Evolutionary conservation across 2,888 invertebrate genomes (phyloP), one percentile per base, ranked within the genome.

Genomic region (Sinohyriopsis cumingii): DNA sequence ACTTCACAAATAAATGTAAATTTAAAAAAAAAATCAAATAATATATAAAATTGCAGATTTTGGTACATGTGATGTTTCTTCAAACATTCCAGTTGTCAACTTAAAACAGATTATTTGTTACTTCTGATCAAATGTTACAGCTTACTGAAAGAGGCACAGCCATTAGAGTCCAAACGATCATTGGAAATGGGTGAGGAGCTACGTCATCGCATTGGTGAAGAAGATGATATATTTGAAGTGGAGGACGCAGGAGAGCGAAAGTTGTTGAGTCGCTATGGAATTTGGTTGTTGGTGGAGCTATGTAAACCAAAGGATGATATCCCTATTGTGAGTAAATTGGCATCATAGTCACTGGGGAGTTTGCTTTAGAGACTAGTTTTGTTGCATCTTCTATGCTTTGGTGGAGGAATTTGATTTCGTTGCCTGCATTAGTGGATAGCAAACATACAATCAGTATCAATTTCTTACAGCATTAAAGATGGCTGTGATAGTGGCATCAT

Each of bases 271-370:
- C 81, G 89, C 79, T 99, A 98, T 90, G 99, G 99, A 1, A 96
- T 99, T 68, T 99, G 99, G 98, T 91, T 99, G 80, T 93, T 99
- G 88, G 97, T 98, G 61, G 98, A 98, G 19, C 93, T 98, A 75
- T 98, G 92, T 79, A 89, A 91, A 55, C 91, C 92, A 0, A 86
- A 84, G 53, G 89, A 90, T 7, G 89, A 90, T 55, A 90, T 92
- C 25, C 90, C 91, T 18, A 88, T 90, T 70, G 91, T 91, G 80
- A 83, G 88, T 79, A 28, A 28, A 56, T 1, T 28, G 24, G 22
- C 12, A 55, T 65, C 28, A 9, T 24, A 7, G 19, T 55, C 5
- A n/a, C 24, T 63, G 0, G 3, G 18, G 0, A 54, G 54, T 24
- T 45, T 63, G 25, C 7, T 45, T n/a, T 60, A 53, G 45, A 53